Base-by-base conservation (phyloP, 2,797 vertebrate genomes). In the Lepus townsendii region DNA sequence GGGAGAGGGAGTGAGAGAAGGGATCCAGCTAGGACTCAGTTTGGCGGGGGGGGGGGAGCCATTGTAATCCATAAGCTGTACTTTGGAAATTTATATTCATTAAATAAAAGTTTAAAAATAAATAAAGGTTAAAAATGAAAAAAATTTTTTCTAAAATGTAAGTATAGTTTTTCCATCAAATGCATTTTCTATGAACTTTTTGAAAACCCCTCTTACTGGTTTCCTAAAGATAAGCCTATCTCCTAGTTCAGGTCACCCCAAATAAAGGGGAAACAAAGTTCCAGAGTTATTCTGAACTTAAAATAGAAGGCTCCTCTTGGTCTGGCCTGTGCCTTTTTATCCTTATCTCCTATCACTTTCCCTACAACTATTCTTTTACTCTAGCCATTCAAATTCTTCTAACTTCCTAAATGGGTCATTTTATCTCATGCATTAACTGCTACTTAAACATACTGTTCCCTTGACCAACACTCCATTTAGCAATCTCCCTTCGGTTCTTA, bases 241-340 rank as follows among this genome's bases (percentile, higher is more conserved):
- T 94, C 68, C 30, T 93, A 68, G 30, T 76, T 75, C 30, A 75
- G 22, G 26, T 72, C 66, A 47, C 20, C 26, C 26, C 47, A 83
- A 83, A 79, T 65, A 78, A 87, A 32, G 72, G 27, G 19, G 50
- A 78, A 50, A 22, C 50, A 73, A 9, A 52, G 12, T 52, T 85
- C 27, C 24, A 42, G 22, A 84, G 63, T 65, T 93, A 93, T 82
- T 91, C 84, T 88, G 91, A 91, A 63, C 54, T 88, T 93, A 27
- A 83, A 90, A 91, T 54, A 83, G 38, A 91, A 71, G 62, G 32
- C 16, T 38, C 63, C 90, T 80, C 68, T 86, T 19, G 60, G 35
- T 57, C 47, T 38, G 57, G 42, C 3, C 54, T 66, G 12, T 62
- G 9, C 52, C 60, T 73, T 83, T 84, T 54, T 80, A 62, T 35